Evolutionary conservation across 2,113 vertebrate species (phyloP), one percentile per base, ranked within the genome.

Genomic region (Myrmecobius fasciatus): DNA sequence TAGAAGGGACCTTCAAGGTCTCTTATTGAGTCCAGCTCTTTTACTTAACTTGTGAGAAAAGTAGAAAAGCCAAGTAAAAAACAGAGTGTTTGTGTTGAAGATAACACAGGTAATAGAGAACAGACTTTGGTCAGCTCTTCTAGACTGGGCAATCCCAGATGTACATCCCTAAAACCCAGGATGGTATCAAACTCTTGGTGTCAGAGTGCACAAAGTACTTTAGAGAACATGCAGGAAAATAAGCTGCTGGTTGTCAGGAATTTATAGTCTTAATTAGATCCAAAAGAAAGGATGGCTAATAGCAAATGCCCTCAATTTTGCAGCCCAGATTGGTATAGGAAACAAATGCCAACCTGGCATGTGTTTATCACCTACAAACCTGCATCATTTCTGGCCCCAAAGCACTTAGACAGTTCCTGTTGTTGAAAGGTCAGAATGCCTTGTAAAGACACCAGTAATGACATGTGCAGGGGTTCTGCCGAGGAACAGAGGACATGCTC

Each of bases 241-340:
- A 25, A 96, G n/a, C 31, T 92, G 31, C 24, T 28, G 88, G 75
- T 3, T 92, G 14, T 93, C 36, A 95, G 94, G 47, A 96, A 95
- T 93, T 94, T 95, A 93, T 89, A 92, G 26, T 90, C 89, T 91
- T 96, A 96, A 94, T 93, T 96, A 95, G 94, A 96, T 95, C 48
- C 54, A 60, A 48, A 92, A 56, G 53, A 97, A 96, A 95, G 91
- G 14, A 95, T 92, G 52, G 24, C n/a, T 96, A 28, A 90, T 60
- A 91, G 51, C 3, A 94, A 88, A 24, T 52, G 90, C 47, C 31
- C n/a, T 94, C 67, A 95, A 92, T 54, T 52, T 25, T 91, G 46
- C 25, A 52, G 91, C 90, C 12, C 52, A 95, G 89, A 52, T 91
- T 90, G 54, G 48, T 90, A 43, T 52, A 91, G 75, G 91, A 95